Percentiles rank a stretch among this genome's conserved stretches.
Evolutionary conservation across 2,888 invertebrate species (phyloP).

Genomic region (Bimastos eiseni): DNA sequence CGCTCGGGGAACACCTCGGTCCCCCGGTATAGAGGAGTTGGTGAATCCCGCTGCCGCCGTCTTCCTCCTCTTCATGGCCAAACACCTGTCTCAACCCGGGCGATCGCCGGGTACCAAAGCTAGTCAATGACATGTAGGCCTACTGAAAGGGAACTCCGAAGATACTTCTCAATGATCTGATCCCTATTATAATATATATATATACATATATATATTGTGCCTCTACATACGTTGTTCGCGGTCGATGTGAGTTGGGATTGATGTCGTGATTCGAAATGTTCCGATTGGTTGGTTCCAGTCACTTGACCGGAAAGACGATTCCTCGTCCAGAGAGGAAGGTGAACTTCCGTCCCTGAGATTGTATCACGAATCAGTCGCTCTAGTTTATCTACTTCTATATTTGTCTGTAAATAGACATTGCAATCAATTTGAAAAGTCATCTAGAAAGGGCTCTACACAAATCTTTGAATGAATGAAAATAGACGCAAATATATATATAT

Average conservation of each 20-base stretch:
- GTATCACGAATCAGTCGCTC: constrained; percentile 8
- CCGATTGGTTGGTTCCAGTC: neutral
- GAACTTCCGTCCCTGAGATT: constrained; percentile 18
- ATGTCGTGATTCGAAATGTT: neutral
- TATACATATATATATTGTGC: neutral
- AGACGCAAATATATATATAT: too few relatives aligned
- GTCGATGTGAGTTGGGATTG: neutral
- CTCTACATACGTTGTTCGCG: neutral
- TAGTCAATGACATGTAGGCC: too few relatives aligned
- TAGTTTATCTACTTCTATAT: neutral
- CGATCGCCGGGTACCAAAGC: too few relatives aligned
- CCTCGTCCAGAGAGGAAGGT: neutral
- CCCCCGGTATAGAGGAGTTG: too few relatives aligned
- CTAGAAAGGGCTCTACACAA: neutral
- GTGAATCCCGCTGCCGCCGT: too few relatives aligned
- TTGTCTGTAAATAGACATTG: neutral
- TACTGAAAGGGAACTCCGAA: too few relatives aligned
- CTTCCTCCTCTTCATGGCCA: too few relatives aligned
- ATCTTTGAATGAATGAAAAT: too few relatives aligned
- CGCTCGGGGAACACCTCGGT: too few relatives aligned
- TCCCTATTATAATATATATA: too few relatives aligned
- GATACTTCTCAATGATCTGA: too few relatives aligned
- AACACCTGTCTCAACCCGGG: too few relatives aligned
- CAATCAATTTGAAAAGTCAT: neutral
- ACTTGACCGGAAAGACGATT: neutral